Conservation (phyloP, 64 coral and sea anemone species). For the Pocillopora damicornis region DNA sequence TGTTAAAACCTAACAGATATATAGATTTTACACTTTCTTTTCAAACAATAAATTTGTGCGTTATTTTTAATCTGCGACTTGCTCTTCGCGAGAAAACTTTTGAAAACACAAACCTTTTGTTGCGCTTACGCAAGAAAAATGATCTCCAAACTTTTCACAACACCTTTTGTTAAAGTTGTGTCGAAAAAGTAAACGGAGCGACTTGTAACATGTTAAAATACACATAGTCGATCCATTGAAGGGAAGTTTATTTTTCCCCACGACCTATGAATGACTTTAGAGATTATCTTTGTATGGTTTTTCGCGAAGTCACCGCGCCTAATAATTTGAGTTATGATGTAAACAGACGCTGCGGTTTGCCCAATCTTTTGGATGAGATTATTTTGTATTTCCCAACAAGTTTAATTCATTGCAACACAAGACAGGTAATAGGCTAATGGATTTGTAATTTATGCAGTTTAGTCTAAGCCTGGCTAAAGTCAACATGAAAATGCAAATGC, state of each 20-base stretch:
- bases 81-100: neutral
- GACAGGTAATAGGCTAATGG: conserved; percentile 43
- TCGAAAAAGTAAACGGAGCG: conserved; percentile 17
- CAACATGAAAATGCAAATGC: conserved; percentile 36
- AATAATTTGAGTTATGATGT: conserved; percentile 16
- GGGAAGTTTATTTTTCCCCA: conserved; percentile 1
- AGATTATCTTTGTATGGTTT: neutral
- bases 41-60: no score
- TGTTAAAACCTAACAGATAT: neutral
- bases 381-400: conserved; percentile 38
- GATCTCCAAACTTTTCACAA: neutral
- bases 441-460: conserved; percentile 50
- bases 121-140: neutral
- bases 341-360: conserved; percentile 44
- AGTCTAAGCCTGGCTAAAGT: conserved; percentile 4
- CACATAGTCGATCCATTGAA: conserved; percentile 2
- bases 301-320: neutral
- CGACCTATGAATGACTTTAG: neutral
- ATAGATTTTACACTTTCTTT: no score
- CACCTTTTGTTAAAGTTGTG: conserved; percentile 15
- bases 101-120: neutral
- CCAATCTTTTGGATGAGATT: conserved; percentile 12
- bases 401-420: conserved; percentile 30
- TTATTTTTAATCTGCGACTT: no score
- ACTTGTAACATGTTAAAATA: conserved; percentile 35